Base-by-base conservation (phyloP, 2,113 vertebrate genomes). In the Stomatorhinus ivindoensis region DNA sequence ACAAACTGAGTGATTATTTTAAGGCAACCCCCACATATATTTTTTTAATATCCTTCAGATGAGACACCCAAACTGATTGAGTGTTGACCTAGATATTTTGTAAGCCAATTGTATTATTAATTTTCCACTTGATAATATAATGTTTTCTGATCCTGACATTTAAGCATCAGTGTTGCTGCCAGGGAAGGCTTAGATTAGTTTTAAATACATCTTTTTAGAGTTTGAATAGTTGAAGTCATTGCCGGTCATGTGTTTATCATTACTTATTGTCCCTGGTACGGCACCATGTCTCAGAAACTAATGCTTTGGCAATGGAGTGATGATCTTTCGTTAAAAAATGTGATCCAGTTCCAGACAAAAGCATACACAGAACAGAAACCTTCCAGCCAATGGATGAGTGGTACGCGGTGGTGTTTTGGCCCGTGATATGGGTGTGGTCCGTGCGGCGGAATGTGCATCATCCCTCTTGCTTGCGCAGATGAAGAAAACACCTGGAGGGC, bases 401-500 rank as follows among this genome's bases (percentile, higher is more conserved):
- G 39, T n/a, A 39, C 58, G 4, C 42, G 35, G n/a, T 24, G 42
- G 17, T 73, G 44, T n/a, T 88, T 73, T 88, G 87, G 58, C 39
- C n/a, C 19, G 44, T 15, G 42, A 48, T 88, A 65, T 17, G 87
- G 42, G 58, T 31, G 27, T 48, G 44, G 87, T 44, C 85, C 55
- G 86, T 24, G 1, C 6, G 10, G 19, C 10, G n/a, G 86, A 87
- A 35, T 50, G 69, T n/a, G 69, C 47, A 53, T 53, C 88, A 82
- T 35, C 88, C 11, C 42, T 47, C 73, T 61, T 5, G 42, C 48
- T 84, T n/a, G 51, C 80, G 17, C 31, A 80, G 50, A 89, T 85
- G 82, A 86, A 58, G 69, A 89, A 47, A 89, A 50, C 84, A 86
- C 89, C 55, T 73, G 58, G 55, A 73, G 27, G 55, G 58, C 15